Base-by-base conservation (phyloP, 2,113 vertebrate genomes). In the Zosterops japonicus region DNA sequence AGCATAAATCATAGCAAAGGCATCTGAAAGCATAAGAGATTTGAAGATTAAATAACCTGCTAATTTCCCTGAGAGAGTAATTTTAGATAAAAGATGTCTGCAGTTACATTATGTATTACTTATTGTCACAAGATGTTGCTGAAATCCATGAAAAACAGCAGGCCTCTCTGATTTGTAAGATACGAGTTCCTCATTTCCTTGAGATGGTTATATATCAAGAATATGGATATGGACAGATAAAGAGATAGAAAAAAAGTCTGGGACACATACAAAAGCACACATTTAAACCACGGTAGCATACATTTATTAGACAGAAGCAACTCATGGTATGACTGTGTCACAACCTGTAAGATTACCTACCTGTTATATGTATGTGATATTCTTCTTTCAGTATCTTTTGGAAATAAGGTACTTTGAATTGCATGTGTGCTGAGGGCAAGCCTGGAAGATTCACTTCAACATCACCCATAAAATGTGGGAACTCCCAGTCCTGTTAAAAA, bases 381-480 rank as follows among this genome's bases (percentile, higher is more conserved):
- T 99, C 99, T 50, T 99, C 99, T 96, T 99, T 99, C 83, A 99
- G 98, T 90, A 99, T 97, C 57, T 98, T 96, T 96, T 99, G 98
- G 97, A 99, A 99, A 95, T 99, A 98, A 75, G 99, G 99, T 53
- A 99, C 97, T 98, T 98, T 98, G 97, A 99, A 98, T 90, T 99
- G 99, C 94, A 99, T 98, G 42, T 99, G 99, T 27, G 99, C 98
- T 23, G 99, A 99, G 53, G 99, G 98, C 94, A 99, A 97, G 19
- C 99, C 99, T 15, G 99, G 99, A 61, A 99, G 98, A 95, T 99
- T 99, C 93, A 99, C 98, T 94, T 99, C 99, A 80, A 99, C 98
- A 93, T 99, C 98, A 39, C 99, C 99, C 99, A 99, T 99, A 97
- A 99, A 99, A 94, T 99, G 99, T 81, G 99, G 99, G 97, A 99